phyloP scores from a whole-genome alignment of 2,888 invertebrate genomes.

The Arrhopalites spinosus region DNA sequence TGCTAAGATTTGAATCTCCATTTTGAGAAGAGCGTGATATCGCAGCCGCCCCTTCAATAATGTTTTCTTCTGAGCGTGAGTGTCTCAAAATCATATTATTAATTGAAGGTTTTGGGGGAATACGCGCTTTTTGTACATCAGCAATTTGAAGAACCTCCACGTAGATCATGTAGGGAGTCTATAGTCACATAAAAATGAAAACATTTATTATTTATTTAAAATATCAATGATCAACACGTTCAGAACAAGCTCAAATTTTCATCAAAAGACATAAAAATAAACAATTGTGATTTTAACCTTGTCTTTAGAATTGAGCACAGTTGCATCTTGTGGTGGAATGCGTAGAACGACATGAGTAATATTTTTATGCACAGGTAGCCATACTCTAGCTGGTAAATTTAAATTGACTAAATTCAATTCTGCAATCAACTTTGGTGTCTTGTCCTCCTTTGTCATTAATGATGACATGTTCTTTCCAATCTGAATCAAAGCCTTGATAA shows the following conservation, averaged over 20 bases:
- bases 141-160: slow-evolving; percentile 92
- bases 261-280: not conserved
- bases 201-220: too few species aligned
- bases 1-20: slow-evolving; percentile 38
- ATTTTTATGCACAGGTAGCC: slow-evolving; percentile 87
- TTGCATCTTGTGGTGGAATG: slow-evolving; percentile 95
- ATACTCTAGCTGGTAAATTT: slow-evolving; percentile 95
- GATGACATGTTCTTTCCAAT: slow-evolving; percentile 83
- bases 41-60: slow-evolving; percentile 63
- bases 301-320: slow-evolving; percentile 98
- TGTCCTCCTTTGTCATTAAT: slow-evolving; percentile 84
- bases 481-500: slow-evolving; percentile 82
- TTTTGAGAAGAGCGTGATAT: slow-evolving; percentile 40
- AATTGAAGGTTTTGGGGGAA: slow-evolving; percentile 77
- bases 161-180: slow-evolving; percentile 97
- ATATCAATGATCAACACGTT: too few species aligned
- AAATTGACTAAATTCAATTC: slow-evolving; percentile 91
- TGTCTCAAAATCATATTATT: slow-evolving; percentile 82
- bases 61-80: slow-evolving; percentile 92
- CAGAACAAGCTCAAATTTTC: too few species aligned
- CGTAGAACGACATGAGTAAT: slow-evolving; percentile 90
- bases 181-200: slow-evolving; percentile 36
- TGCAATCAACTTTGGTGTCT: slow-evolving; percentile 88
- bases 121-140: slow-evolving; percentile 78
- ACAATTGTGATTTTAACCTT: slow-evolving; percentile 66